Evolutionary conservation across 1,140 invertebrate species (phyloP), one percentile per base, ranked within the genome.

Genomic region (Bombus terrestris): DNA sequence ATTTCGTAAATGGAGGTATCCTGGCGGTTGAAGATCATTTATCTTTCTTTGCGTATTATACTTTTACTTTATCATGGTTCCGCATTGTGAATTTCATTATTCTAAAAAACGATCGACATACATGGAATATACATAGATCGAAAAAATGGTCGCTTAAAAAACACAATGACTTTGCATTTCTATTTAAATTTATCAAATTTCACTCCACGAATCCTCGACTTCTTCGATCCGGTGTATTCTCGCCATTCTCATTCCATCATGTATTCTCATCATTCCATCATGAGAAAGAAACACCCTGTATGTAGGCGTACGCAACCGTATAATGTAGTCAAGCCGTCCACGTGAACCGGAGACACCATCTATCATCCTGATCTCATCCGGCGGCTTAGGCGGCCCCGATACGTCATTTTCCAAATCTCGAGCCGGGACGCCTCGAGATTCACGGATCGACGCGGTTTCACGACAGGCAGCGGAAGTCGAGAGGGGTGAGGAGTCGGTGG

Each of bases 341-440:
- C 73, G 85, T 41, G 81, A 76, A 89, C 80, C 81, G 77, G 86
- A 72, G 83, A 91, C 90, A 89, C 83, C 90, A 91, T 91, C 86
- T 91, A 91, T 91, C 90, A 91, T 91, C 81, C 53, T 81, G 88
- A 86, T 91, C 87, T 89, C 88, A 89, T 89, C 88, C 88, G 66
- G 74, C 81, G 86, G 88, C 90, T 91, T 86, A 86, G 75, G 85
- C 85, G 88, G 89, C 88, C 88, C 80, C 85, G 88, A 89, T 89
- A 89, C 87, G 90, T 91, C 90, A 89, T 87, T 90, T 89, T 89
- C 84, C 86, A 89, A 91, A 90, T 91, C 90, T 91, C 89, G 71
- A 59, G 86, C 66, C 68, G 32, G 59, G 39, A 32, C 71, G 81
- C 35, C 84, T 28, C 66, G 81, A 89, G 90, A 88, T 90, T 90